Base-by-base conservation (phyloP, 2,888 invertebrate species). In the Heliconius charithonia region DNA sequence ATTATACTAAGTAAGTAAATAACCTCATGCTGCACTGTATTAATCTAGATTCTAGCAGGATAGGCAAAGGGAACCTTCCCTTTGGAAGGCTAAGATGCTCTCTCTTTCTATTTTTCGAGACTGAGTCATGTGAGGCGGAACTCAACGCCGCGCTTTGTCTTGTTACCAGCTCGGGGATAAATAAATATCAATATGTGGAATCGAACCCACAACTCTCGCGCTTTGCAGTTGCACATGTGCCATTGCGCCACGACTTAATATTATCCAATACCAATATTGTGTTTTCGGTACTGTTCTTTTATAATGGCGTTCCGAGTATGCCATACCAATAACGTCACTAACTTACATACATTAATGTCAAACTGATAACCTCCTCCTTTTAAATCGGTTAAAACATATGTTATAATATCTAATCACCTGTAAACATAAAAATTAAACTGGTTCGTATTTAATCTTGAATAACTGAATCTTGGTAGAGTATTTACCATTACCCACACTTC, bases 401-500 rank as follows among this genome's bases (percentile, higher is more conserved):
- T 22, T 27, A 56, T 25, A n/a, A 32, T 10, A 10, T 10, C 37
- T 84, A 51, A 19, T 84, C 83, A 93, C 93, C 83, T 92, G 83
- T 93, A 97, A 70, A 97, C 89, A 75, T 95, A 95, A 88, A 97
- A 97, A 88, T 97, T 97, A 76, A 95, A 95, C 22, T 96, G 90
- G 77, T 95, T 93, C 0, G 95, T 91, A 85, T 97, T 94, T 19
- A 97, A 88, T 2, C 89, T 89, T 0, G 96, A 95, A 85, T 97
- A 97, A 0, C 96, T 95, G 85, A 96, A 97, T 2, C 95, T 92
- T 0, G 97, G 97, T 88, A 97, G 94, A 0, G 95, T 95, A 87
- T 97, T 97, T 0, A 96, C 95, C 85, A 97, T 95, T 22, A 97
- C 92, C 96, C 97, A 97, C 12, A 97, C 94, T 75, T 96, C 96